Conservation (phyloP, 1,140 invertebrate genomes). For the Nixonia krombeini region DNA sequence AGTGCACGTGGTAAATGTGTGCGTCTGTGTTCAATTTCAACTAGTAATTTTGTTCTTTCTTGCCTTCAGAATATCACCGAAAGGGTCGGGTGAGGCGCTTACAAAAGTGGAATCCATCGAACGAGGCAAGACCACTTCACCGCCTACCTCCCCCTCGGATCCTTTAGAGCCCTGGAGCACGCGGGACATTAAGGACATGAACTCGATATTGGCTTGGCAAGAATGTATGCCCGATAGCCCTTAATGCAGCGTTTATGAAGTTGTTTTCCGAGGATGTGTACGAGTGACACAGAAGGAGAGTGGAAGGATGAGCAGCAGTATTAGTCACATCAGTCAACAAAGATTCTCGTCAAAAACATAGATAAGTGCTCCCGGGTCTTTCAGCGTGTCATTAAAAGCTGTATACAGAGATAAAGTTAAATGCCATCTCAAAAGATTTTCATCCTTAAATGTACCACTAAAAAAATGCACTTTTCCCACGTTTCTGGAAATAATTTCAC, state of each 20-base stretch:
- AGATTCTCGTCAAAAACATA: slow-evolving; percentile 33
- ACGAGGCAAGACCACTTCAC: slow-evolving; percentile 33
- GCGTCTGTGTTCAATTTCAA: neutral
- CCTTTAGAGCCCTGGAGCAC: slow-evolving; percentile 83
- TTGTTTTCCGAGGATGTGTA: slow-evolving; percentile 12
- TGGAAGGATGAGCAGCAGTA: slow-evolving; percentile 12
- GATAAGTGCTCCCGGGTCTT: slow-evolving; percentile 34
- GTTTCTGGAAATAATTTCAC: slow-evolving; percentile 2
- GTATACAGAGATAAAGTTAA: slow-evolving; percentile 19
- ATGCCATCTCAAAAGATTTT: slow-evolving; percentile 36
- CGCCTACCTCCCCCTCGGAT: slow-evolving; percentile 73
- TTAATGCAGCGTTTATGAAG: slow-evolving; percentile 45
- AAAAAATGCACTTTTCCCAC: slow-evolving; percentile 27
- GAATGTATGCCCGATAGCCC: slow-evolving; percentile 65
- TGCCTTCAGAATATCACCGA: slow-evolving; percentile 67
- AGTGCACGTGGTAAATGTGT: no score
- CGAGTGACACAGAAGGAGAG: slow-evolving; percentile 11
- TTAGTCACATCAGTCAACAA: slow-evolving; percentile 43
- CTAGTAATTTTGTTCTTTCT: slow-evolving; percentile 2
- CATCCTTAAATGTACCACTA: slow-evolving; percentile 28
- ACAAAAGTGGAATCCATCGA: slow-evolving; percentile 48
- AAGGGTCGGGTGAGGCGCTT: slow-evolving; percentile 40
- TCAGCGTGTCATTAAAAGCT: slow-evolving; percentile 19
- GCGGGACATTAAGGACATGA: slow-evolving; percentile 79
- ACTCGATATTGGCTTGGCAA: slow-evolving; percentile 78